Percentiles rank a stretch among this genome's conserved stretches.
phyloP scores from a whole-genome alignment of 2,888 invertebrate genomes.

The Cosmia pyralina region DNA sequence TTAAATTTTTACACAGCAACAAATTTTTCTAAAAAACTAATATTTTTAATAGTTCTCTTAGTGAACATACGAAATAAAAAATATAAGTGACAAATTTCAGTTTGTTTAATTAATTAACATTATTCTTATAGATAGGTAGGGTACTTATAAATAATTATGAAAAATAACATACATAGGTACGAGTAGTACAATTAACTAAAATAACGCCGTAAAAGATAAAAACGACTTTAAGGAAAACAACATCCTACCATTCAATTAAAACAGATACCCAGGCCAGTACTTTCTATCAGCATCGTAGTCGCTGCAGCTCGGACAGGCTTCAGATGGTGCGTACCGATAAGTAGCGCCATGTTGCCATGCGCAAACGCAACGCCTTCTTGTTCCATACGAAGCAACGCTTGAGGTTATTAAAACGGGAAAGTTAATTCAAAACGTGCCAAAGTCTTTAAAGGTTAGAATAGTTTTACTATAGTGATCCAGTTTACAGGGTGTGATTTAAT shows the following conservation, averaged over 20 bases:
- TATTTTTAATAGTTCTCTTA: too few species aligned
- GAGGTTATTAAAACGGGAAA: slow-evolving; percentile 17
- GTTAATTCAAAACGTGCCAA: slow-evolving; percentile 2
- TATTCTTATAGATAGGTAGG: not conserved
- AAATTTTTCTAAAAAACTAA: too few species aligned
- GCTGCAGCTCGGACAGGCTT: slow-evolving; percentile 28
- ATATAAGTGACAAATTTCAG: not conserved
- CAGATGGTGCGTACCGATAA: slow-evolving; percentile 51
- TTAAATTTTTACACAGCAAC: not conserved
- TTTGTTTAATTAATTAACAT: not conserved
- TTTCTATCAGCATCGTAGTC: slow-evolving; percentile 31
- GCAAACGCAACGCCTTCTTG: slow-evolving; percentile 32
- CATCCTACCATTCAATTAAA: slow-evolving; percentile 21
- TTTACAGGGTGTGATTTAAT: not conserved
- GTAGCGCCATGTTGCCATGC: slow-evolving; percentile 28
- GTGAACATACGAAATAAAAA: not conserved
- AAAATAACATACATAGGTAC: not conserved
- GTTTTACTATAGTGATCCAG: not conserved
- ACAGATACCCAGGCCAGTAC: slow-evolving; percentile 6
- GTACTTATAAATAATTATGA: too few species aligned
- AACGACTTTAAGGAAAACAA: not conserved
- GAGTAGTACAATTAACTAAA: too few species aligned
- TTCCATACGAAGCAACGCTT: not conserved
- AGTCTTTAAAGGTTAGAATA: not conserved
- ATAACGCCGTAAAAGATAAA: not conserved